phyloP scores from a whole-genome alignment of 2,113 vertebrate genomes.

The Naja naja region DNA sequence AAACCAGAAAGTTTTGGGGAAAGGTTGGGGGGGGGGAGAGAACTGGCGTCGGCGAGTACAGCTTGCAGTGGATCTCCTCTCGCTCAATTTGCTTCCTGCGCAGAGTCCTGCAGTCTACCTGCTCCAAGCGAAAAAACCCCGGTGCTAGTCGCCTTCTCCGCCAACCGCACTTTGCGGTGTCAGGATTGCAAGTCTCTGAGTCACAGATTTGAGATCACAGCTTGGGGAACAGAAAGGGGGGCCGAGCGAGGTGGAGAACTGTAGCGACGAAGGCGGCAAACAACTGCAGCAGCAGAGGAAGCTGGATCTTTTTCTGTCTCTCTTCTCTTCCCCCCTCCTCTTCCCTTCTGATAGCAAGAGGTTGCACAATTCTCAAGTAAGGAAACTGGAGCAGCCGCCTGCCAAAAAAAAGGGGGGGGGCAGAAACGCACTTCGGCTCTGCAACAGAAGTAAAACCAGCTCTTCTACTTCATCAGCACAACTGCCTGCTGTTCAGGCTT shows the following conservation, averaged over 20 bases:
- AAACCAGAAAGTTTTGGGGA: not conserved
- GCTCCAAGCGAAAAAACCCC: constrained; percentile 15
- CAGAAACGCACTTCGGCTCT: constrained; percentile 18
- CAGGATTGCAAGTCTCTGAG: constrained; percentile 74
- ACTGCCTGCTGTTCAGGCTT: constrained; percentile 42
- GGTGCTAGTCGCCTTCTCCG: constrained; percentile 47
- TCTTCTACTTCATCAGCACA: constrained; percentile 68
- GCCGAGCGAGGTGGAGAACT: not conserved
- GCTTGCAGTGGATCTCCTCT: too few relatives aligned
- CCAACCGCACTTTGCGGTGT: constrained; percentile 65
- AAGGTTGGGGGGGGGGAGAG: not conserved
- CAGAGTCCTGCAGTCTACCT: constrained; percentile 17
- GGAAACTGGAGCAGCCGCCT: constrained; percentile 4
- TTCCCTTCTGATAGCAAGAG: constrained; percentile 44
- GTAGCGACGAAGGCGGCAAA: not conserved
- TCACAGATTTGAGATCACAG: constrained; percentile 73
- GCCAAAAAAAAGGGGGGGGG: not conserved
- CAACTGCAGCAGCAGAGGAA: constrained; percentile 47
- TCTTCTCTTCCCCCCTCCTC: not conserved
- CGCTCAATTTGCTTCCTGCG: not conserved
- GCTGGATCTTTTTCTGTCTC: not conserved
- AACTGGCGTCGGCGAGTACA: too few relatives aligned
- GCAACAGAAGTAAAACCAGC: constrained; percentile 60
- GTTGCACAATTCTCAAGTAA: constrained; percentile 66
- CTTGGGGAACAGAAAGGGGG: constrained; percentile 55